Evolutionary conservation across 2,888 invertebrate genomes (phyloP), one percentile per base, ranked within the genome.

Genomic region (Electrophaes corylata): DNA sequence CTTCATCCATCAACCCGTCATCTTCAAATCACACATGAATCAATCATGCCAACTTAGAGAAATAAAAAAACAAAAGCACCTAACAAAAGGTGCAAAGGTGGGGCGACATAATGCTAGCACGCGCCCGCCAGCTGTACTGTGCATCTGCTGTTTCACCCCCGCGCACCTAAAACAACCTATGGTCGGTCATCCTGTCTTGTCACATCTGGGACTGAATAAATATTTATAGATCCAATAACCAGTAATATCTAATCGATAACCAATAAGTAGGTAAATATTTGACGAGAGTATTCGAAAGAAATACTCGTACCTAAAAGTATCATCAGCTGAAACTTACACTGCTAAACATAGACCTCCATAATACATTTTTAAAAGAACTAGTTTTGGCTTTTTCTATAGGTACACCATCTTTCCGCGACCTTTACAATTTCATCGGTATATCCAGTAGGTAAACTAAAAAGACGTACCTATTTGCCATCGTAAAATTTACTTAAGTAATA

Each of bases 41-140:
- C 70, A 68, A 69, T 70, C 64, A 67, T 64, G 60, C 60, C 66
- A 67, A 66, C 64, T 58, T 62, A 51, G 41, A 57, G 48, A 37
- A 50, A 58, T 59, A 55, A 69, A 63, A 66, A 60, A 65, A 73
- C 70, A 72, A 73, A 76, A 64, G 70, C 72, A 60, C 59, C 57
- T 65, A 60, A 72, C 72, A 72, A 79, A 76, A 80, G 77, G 77
- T 77, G 77, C 68, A 75, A 77, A 78, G 75, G 74, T 73, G 76
- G 66, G 62, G 64, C 68, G 69, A 63, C 65, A 66, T 63, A 66
- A 64, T 65, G 71, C 60, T 54, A 53, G 70, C 72, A 72, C 74
- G 76, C 76, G 71, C 64, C 51, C 56, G 70, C 63, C 81, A 82
- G 81, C 82, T 82, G 83, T 70, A 40, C 18, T 29, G 51, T 26